Conservation (phyloP, 2,888 invertebrate genomes). For the Zygothrica quintamaculata region DNA sequence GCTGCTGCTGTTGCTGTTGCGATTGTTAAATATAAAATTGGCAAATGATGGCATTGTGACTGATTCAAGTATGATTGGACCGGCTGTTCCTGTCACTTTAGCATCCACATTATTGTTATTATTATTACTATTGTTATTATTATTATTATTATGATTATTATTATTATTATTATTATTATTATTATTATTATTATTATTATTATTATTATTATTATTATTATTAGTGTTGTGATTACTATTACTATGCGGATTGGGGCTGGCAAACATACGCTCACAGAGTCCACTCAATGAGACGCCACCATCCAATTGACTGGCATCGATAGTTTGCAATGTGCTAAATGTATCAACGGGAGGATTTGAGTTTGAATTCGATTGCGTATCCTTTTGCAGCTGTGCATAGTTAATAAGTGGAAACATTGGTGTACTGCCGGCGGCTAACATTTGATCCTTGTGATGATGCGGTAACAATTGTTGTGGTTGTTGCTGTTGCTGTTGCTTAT, state of each 20-base stretch:
- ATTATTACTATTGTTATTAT: slow-evolving; percentile 32
- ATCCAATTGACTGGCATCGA: slow-evolving; percentile 65
- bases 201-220: slow-evolving; percentile 41
- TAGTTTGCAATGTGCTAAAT: slow-evolving; percentile 54
- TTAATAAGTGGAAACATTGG: slow-evolving; percentile 64
- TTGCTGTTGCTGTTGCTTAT: slow-evolving; percentile 43
- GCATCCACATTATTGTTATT: slow-evolving; percentile 43
- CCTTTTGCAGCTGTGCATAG: slow-evolving; percentile 59
- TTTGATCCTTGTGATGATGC: slow-evolving; percentile 81
- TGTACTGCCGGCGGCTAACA: slow-evolving; percentile 77
- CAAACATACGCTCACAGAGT: slow-evolving; percentile 73
- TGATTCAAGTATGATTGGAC: slow-evolving; percentile 59
- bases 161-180: slow-evolving; percentile 27
- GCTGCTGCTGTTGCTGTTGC: slow-evolving; percentile 18
- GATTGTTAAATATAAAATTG: slow-evolving; percentile 63
- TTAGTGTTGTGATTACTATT: slow-evolving; percentile 40
- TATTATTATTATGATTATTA: slow-evolving; percentile 41
- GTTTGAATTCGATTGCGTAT: slow-evolving; percentile 41
- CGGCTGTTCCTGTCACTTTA: slow-evolving; percentile 35
- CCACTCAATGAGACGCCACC: slow-evolving; percentile 65
- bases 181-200: slow-evolving; percentile 32
- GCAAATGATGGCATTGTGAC: slow-evolving; percentile 70
- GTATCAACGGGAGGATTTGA: slow-evolving; percentile 38
- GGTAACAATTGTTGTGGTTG: slow-evolving; percentile 46
- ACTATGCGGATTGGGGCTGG: slow-evolving; percentile 64